These are phyloP conservation scores for Papilio polytes DNA, from an alignment of 1,140 invertebrate species.

Conservation along the genomic window DNA sequence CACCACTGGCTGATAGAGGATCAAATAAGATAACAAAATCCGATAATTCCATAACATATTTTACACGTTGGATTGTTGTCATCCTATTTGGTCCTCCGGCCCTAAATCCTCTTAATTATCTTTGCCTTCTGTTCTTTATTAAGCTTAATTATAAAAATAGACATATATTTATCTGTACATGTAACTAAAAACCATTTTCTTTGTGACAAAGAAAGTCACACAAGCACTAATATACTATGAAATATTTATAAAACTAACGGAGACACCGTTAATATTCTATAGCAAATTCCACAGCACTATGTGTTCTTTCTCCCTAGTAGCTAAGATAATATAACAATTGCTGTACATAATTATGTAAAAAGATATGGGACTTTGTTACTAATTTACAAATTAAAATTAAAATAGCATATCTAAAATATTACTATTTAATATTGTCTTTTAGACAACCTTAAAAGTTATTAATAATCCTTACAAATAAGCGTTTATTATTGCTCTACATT, in stretches of 20 bases:
- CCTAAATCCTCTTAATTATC: too few species aligned
- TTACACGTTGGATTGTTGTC: too few species aligned
- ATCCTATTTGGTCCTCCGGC: too few species aligned
- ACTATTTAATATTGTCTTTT: too few species aligned
- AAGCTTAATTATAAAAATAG: neutral
- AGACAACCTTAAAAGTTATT: too few species aligned
- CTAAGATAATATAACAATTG: neutral
- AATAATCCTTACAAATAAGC: too few species aligned
- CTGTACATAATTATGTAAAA: neutral
- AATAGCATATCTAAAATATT: too few species aligned
- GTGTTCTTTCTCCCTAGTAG: neutral
- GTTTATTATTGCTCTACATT: neutral
- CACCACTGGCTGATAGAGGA: too few species aligned
- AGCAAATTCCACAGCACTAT: neutral
- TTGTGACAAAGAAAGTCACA: neutral
- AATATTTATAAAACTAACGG: neutral
- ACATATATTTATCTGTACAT: neutral
- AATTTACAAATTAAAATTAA: too few species aligned
- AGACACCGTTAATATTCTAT: neutral
- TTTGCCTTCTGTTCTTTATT: too few species aligned
- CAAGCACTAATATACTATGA: neutral
- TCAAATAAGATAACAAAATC: too few species aligned
- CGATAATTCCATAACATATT: too few species aligned
- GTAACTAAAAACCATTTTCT: neutral
- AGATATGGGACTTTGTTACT: neutral